Conservation (phyloP, 2,797 vertebrate genomes). For the Squalus acanthias region DNA sequence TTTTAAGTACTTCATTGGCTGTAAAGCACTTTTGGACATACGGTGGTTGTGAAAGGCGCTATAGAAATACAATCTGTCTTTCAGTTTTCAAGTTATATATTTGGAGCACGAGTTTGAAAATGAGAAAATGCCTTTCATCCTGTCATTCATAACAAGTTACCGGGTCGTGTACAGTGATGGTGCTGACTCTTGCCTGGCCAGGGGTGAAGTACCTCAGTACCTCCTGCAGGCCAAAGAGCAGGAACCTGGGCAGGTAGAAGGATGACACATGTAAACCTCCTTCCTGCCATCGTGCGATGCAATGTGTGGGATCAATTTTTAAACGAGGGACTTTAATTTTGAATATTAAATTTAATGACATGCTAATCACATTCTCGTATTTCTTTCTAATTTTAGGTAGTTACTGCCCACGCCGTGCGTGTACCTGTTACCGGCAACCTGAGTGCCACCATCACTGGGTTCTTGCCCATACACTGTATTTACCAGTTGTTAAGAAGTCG, state of each 20-base stretch:
- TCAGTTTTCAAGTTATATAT: not conserved
- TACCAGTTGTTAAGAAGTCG: slow-evolving; percentile 93
- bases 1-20: too few relatives aligned
- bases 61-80: too few relatives aligned
- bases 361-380: not conserved
- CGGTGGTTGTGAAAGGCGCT: too few relatives aligned
- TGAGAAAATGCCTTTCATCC: not conserved
- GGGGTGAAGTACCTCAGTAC: not conserved
- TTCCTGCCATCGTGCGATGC: not conserved
- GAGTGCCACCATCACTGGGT: slow-evolving; percentile 93
- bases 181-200: not conserved
- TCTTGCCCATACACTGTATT: slow-evolving; percentile 97
- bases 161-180: not conserved
- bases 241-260: not conserved
- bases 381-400: slow-evolving; percentile 66
- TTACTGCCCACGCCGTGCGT: slow-evolving; percentile 93
- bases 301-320: not conserved
- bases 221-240: not conserved
- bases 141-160: not conserved
- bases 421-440: slow-evolving; percentile 91
- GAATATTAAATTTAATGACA: not conserved
- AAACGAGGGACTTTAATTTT: not conserved
- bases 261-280: not conserved
- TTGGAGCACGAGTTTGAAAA: not conserved
- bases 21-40: too few relatives aligned